Conservation (phyloP, 2,888 invertebrate species). For the Tetramorium bicarinatum region DNA sequence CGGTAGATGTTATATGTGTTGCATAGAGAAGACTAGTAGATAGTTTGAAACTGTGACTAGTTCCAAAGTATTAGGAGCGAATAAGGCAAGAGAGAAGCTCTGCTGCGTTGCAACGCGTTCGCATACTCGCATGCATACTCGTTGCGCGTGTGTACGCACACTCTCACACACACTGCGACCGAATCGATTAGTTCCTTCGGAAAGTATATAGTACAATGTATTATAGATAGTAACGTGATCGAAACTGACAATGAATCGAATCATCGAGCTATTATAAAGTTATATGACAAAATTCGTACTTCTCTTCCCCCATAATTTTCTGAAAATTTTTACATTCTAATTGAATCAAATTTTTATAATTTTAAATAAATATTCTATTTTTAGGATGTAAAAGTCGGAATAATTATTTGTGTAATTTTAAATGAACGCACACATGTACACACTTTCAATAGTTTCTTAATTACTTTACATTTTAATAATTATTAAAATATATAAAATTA, state of each 20-base stretch:
- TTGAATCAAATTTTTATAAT: background rate
- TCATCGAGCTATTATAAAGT: background rate
- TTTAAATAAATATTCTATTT: background rate
- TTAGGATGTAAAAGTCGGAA: background rate
- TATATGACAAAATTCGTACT: background rate
- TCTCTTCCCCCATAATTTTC: background rate
- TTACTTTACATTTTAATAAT: background rate
- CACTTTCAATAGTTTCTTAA: background rate
- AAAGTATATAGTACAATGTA: background rate
- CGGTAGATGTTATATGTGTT: background rate
- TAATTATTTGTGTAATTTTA: background rate
- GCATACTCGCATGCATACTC: constrained; percentile 10
- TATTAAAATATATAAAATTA: background rate
- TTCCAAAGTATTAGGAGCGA: constrained; percentile 46
- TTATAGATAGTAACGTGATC: background rate
- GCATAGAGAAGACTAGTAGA: constrained; percentile 21
- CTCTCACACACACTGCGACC: background rate
- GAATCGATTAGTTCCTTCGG: constrained; percentile 6
- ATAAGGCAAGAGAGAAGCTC: constrained; percentile 40
- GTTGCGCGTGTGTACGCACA: background rate
- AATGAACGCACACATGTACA: background rate
- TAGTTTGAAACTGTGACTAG: constrained; percentile 47
- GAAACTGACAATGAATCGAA: background rate
- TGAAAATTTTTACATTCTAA: background rate
- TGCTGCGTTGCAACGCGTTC: constrained; percentile 30